These are phyloP conservation scores for Cheirogaleus major DNA, from an alignment of 2,797 vertebrate species.

Conservation along the genomic window DNA sequence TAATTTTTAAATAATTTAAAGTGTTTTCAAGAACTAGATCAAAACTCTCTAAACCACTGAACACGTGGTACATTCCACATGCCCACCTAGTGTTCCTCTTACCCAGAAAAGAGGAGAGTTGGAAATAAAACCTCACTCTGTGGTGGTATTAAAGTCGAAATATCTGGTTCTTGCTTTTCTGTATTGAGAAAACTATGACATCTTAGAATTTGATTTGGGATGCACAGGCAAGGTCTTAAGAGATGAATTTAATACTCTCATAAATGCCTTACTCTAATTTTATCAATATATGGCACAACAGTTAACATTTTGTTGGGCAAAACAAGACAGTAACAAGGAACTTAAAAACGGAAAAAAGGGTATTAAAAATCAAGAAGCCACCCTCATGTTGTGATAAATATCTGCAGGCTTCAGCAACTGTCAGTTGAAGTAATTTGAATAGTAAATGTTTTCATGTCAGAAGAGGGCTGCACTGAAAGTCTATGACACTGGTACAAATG, in stretches of 20 bases:
- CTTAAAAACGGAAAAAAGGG: not conserved
- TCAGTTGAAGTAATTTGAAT: not conserved
- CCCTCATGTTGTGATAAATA: constrained; percentile 41
- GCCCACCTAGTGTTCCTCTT: not conserved
- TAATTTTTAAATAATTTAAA: constrained; percentile 35
- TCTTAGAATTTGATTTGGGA: not conserved
- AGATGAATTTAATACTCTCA: not conserved
- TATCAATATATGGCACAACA: not conserved
- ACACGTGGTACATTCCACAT: not conserved
- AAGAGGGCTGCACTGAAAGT: not conserved
- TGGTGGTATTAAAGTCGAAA: not conserved
- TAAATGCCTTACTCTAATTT: not conserved
- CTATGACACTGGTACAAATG: not conserved
- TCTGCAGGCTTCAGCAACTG: not conserved
- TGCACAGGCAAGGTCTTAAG: not conserved
- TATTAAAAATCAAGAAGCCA: not conserved
- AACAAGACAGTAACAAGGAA: not conserved
- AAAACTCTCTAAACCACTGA: not conserved
- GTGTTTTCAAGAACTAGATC: constrained; percentile 58
- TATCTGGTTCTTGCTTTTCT: not conserved
- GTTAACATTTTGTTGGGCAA: constrained; percentile 24
- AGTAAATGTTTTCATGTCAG: constrained; percentile 32
- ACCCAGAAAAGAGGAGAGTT: not conserved
- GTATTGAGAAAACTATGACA: not conserved
- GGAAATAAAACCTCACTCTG: not conserved